Evolutionary conservation across 2,113 vertebrate species (phyloP).

Genomic region (Suricata suricatta): DNA sequence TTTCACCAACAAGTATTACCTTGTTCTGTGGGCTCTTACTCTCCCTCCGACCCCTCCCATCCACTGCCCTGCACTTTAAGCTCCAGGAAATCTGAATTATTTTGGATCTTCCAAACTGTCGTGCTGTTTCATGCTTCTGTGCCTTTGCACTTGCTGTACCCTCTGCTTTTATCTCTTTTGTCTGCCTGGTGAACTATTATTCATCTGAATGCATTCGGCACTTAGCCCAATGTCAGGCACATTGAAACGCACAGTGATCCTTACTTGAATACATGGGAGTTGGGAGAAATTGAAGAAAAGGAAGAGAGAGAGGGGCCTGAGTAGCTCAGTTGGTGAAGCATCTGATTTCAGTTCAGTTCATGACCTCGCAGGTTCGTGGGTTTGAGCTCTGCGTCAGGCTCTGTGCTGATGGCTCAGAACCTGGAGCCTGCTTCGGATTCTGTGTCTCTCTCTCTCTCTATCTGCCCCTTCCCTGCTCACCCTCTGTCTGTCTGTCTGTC

Average conservation of each 20-base stretch:
- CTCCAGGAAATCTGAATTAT: not conserved
- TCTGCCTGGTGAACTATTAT: not conserved
- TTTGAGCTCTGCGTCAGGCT: no score
- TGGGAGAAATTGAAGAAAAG: not conserved
- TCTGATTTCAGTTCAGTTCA: no score
- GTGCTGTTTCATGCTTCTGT: not conserved
- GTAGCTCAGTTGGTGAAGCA: no score
- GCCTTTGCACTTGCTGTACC: not conserved
- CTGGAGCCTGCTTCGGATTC: no score
- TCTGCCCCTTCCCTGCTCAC: no score
- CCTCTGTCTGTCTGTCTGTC: no score
- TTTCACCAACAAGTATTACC: not conserved
- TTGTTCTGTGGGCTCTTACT: not conserved
- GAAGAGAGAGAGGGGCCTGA: not conserved
- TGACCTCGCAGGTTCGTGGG: no score
- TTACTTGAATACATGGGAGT: not conserved
- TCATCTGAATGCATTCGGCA: not conserved
- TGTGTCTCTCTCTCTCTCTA: no score
- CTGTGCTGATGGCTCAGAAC: no score
- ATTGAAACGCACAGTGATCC: not conserved
- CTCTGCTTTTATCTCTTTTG: not conserved
- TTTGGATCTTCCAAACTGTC: not conserved
- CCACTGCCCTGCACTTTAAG: not conserved
- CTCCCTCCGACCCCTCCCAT: not conserved
- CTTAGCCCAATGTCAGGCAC: not conserved